Evolutionary conservation across 1,140 invertebrate genomes (phyloP).

Genomic region (Chrysomallon squamiferum): DNA sequence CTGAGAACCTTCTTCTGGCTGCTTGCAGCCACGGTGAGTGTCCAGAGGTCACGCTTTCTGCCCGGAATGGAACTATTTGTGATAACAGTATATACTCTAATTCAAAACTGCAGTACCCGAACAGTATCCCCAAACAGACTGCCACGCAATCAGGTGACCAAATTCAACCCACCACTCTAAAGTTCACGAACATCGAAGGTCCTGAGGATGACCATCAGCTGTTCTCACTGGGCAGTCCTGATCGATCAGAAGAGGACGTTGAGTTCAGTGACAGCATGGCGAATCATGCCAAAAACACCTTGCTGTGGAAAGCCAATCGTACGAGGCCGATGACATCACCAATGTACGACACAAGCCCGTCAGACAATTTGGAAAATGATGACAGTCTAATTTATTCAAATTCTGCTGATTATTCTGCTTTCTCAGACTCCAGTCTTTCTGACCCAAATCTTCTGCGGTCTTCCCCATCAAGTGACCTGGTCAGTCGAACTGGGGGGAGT

Average conservation of each 20-base stretch:
- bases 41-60: background rate
- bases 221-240: conserved; percentile 22
- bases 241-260: conserved; percentile 40
- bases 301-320: conserved; percentile 25
- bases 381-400: conserved; percentile 40
- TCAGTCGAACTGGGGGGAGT: conserved; percentile 7
- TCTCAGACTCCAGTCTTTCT: conserved; percentile 40
- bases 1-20: conserved; percentile 70
- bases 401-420: conserved; percentile 34
- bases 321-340: conserved; percentile 23
- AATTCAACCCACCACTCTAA: conserved; percentile 3
- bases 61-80: background rate
- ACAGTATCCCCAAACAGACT: conserved; percentile 4
- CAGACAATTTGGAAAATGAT: conserved; percentile 47
- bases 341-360: conserved; percentile 49
- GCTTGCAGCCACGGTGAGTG: conserved; percentile 13
- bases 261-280: conserved; percentile 50
- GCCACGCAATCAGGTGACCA: background rate
- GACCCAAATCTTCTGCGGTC: conserved; percentile 34
- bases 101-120: conserved; percentile 11
- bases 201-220: conserved; percentile 16
- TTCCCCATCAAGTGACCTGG: conserved; percentile 27
- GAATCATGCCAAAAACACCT: conserved; percentile 32
- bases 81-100: conserved; percentile 12
- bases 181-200: conserved; percentile 15